Base-by-base conservation (phyloP, 2,113 vertebrate genomes). In the Suncus etruscus region DNA sequence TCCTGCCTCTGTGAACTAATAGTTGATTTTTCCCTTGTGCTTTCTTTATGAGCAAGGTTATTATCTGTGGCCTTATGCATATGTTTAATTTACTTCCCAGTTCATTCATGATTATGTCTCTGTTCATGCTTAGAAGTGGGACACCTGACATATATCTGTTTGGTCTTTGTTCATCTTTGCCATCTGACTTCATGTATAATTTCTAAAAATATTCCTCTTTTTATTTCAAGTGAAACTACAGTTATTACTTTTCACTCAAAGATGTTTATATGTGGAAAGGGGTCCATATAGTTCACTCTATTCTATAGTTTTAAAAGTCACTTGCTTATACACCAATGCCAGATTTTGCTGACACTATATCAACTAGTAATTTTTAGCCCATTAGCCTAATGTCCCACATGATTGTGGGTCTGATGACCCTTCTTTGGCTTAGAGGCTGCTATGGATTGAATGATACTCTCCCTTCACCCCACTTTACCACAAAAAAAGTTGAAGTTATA, bases 91-190 rank as follows among this genome's bases (percentile, higher is more conserved):
- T 39, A 31, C 69, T 66, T 39, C 66, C 39, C 29, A 8, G 58
- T 39, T 65, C 25, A 11, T 11, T 11, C 3, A 0, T 3, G 8
- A 39, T 9, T 9, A 0, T 24, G 0, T 11, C 31, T 66, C 20
- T 47, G 3, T 66, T 63, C 51, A n/a, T 29, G 0, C 48, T 0
- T 48, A 4, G 25, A 31, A 66, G 4, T 68, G 9, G 20, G 11
- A 83, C 76, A 45, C 47, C 27, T 15, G 65, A 1, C 14, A 15
- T 51, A 29, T 65, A 0, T 24, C 16, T 90, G 29, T 48, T n/a
- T 11, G 29, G 6, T 10, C 66, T 25, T 66, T 27, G 12, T 25
- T 32, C 24, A 32, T 6, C 31, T 20, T 76, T 85, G 39, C 11
- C 39, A 0, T 29, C 54, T 63, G 14, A 16, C 25, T 79, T 81